Evolutionary conservation across 2,888 invertebrate genomes (phyloP).

Genomic region (Sturmia bella): DNA sequence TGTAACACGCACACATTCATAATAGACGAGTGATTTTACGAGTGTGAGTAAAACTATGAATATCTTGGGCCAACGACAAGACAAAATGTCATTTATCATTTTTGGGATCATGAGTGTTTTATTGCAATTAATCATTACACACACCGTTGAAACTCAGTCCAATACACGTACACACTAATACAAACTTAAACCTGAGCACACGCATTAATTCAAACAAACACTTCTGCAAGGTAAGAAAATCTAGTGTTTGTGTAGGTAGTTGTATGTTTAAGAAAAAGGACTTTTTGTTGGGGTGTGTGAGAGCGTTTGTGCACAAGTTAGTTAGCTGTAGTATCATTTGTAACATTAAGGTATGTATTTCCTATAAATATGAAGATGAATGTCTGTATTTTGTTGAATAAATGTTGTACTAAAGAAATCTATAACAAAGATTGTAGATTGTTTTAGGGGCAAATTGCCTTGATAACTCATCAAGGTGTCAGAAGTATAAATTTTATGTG

Average conservation of each 20-base stretch:
- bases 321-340: constrained; percentile 34
- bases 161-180: constrained; percentile 12
- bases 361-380: constrained; percentile 29
- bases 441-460: constrained; percentile 64
- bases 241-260: neutral
- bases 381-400: constrained; percentile 47
- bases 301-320: neutral
- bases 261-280: neutral
- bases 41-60: constrained; percentile 46
- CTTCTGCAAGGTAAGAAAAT: constrained; percentile 53
- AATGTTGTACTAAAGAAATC: constrained; percentile 51
- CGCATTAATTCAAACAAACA: constrained; percentile 37
- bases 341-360: constrained; percentile 40
- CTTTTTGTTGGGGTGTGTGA: neutral
- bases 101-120: constrained; percentile 79
- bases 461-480: constrained; percentile 64
- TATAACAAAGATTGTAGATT: constrained; percentile 61
- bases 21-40: constrained; percentile 10
- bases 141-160: constrained; percentile 69
- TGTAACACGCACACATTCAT: constrained; percentile 24
- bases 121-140: constrained; percentile 80
- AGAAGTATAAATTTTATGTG: constrained; percentile 26
- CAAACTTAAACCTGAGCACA: constrained; percentile 38
- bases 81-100: constrained; percentile 79
- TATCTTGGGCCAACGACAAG: constrained; percentile 63